Percentiles rank a stretch among this genome's conserved stretches.
Evolutionary conservation across 2,888 invertebrate genomes (phyloP).

Genomic region (Melipona beecheii): DNA sequence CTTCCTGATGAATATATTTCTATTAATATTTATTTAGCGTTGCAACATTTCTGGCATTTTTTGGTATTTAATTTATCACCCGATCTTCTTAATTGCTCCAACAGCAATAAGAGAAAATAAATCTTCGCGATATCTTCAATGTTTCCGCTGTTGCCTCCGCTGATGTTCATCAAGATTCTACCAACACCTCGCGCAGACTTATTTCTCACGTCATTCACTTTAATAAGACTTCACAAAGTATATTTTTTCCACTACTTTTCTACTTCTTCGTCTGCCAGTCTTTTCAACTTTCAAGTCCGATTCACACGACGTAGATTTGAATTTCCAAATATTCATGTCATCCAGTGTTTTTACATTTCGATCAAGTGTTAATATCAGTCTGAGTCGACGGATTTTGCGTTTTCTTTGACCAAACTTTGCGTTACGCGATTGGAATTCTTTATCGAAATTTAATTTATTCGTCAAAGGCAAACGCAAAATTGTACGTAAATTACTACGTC

Average conservation of each 20-base stretch:
- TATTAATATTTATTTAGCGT: slow-evolving; percentile 9
- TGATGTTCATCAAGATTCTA: slow-evolving; percentile 36
- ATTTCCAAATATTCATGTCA: not conserved
- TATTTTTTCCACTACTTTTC: not conserved
- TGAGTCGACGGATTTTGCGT: too few relatives aligned
- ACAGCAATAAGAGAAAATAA: slow-evolving; percentile 22
- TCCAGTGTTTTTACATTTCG: too few relatives aligned
- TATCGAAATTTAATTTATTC: not conserved
- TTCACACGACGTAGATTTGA: not conserved
- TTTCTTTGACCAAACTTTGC: too few relatives aligned
- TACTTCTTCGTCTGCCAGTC: not conserved
- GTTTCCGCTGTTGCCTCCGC: slow-evolving; percentile 31
- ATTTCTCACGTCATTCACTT: slow-evolving; percentile 40
- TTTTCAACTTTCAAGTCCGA: not conserved
- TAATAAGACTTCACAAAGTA: slow-evolving; percentile 22
- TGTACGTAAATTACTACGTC: not conserved
- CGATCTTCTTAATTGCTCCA: slow-evolving; percentile 19
- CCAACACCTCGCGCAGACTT: not conserved
- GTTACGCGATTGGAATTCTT: too few relatives aligned
- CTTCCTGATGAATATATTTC: not conserved
- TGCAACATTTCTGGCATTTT: not conserved
- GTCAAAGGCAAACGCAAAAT: too few relatives aligned
- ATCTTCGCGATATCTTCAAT: slow-evolving; percentile 22
- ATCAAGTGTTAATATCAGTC: too few relatives aligned
- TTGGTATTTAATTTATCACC: not conserved